phyloP scores from a whole-genome alignment of 2,888 invertebrate species.

The Rotaria socialis region DNA sequence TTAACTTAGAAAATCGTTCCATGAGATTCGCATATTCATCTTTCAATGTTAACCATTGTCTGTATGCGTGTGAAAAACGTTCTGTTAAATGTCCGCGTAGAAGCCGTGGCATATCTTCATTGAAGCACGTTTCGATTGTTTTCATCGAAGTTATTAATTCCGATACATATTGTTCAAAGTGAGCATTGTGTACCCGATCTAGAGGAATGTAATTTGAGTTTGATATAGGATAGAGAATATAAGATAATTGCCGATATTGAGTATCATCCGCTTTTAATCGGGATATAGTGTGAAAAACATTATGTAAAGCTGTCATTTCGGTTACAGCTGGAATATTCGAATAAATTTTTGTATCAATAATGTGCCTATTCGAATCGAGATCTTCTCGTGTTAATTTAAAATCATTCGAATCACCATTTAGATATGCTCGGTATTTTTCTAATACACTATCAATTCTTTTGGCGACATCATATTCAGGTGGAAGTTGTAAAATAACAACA shows the following conservation, averaged over 20 bases:
- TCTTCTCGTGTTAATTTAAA: background rate
- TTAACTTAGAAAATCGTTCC: background rate
- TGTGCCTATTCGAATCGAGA: background rate
- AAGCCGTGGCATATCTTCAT: background rate
- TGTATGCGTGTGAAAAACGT: background rate
- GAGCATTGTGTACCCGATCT: background rate
- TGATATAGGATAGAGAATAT: background rate
- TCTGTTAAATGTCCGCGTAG: constrained; percentile 1
- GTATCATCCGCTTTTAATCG: background rate
- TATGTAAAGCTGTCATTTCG: background rate
- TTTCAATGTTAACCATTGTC: background rate
- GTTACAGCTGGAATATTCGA: background rate
- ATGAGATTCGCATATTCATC: background rate
- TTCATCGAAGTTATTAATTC: background rate
- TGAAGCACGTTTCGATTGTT: background rate
- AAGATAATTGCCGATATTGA: background rate
- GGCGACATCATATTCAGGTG: background rate
- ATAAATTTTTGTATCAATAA: background rate
- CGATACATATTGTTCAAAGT: background rate
- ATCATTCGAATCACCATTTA: background rate
- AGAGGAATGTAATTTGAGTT: background rate
- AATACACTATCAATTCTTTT: background rate
- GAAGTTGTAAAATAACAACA: background rate
- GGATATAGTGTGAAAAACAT: background rate
- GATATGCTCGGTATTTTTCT: background rate